Evolutionary conservation across 2,797 vertebrate species (phyloP).

Genomic region (Natrix natrix): DNA sequence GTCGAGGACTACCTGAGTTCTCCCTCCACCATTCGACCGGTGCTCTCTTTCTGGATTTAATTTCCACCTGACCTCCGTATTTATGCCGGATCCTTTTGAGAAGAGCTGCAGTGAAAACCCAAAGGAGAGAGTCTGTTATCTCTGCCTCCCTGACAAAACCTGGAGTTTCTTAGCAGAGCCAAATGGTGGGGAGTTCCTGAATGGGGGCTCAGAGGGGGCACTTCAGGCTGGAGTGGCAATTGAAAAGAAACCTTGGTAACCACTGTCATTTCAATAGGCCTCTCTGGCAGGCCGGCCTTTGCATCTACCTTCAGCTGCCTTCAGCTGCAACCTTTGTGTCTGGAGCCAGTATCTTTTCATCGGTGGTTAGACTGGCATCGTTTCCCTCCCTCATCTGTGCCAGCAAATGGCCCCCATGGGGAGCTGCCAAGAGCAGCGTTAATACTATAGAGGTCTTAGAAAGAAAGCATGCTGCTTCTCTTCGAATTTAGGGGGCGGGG

Average conservation of each 20-base stretch:
- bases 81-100: neutral
- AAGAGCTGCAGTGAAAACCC: neutral
- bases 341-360: neutral
- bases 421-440: neutral
- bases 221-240: constrained; percentile 44
- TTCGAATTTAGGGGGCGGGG: too few species aligned
- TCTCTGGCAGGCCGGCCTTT: constrained; percentile 31
- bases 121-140: neutral
- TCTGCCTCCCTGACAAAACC: constrained; percentile 3
- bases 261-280: constrained; percentile 60
- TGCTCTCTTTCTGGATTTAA: neutral
- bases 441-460: neutral
- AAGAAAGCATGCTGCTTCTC: neutral
- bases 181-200: neutral
- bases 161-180: neutral
- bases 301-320: neutral
- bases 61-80: neutral
- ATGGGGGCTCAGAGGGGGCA: constrained; percentile 38
- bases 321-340: constrained; percentile 32
- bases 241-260: constrained; percentile 63
- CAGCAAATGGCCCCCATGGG: fast-evolving
- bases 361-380: neutral
- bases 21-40: neutral
- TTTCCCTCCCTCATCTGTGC: fast-evolving
- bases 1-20: fast-evolving